phyloP scores from a whole-genome alignment of 1,140 invertebrate species.

The Theocolax elegans region DNA sequence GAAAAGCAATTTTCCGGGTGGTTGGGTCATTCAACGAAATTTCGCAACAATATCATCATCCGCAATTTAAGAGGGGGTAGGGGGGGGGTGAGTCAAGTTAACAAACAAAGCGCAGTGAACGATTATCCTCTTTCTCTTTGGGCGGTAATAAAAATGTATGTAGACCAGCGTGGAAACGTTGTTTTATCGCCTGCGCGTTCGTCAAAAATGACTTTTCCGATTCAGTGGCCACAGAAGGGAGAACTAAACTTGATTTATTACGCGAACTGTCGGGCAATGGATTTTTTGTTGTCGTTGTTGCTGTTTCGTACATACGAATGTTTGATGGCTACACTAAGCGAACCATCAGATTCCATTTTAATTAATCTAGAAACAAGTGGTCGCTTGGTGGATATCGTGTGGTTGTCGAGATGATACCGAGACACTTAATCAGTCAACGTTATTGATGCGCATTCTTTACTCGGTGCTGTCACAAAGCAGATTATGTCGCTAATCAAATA shows the following conservation, averaged over 20 bases:
- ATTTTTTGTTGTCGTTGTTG: background rate
- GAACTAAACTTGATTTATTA: slow-evolving; percentile 12
- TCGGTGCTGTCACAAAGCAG: too few relatives aligned
- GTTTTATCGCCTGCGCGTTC: background rate
- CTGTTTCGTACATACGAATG: background rate
- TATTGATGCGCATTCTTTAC: background rate
- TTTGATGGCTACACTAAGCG: background rate
- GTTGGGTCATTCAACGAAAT: background rate
- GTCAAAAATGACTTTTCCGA: slow-evolving; percentile 10
- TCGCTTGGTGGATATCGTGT: background rate
- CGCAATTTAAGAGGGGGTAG: too few relatives aligned
- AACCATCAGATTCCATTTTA: background rate
- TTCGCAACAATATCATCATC: background rate
- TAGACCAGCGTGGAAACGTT: background rate
- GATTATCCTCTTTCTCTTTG: background rate
- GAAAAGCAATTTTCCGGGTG: slow-evolving; percentile 10
- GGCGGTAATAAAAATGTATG: background rate
- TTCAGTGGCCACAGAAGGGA: background rate
- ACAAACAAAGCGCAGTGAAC: background rate
- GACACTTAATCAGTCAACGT: background rate
- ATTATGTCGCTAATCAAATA: too few relatives aligned
- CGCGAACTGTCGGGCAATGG: background rate
- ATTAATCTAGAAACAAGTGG: slow-evolving; percentile 9
- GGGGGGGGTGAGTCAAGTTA: too few relatives aligned
- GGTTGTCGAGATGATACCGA: too few relatives aligned